Evolutionary conservation across 1,140 invertebrate genomes (phyloP).

Genomic region (Stegodyphus mimosarum): DNA sequence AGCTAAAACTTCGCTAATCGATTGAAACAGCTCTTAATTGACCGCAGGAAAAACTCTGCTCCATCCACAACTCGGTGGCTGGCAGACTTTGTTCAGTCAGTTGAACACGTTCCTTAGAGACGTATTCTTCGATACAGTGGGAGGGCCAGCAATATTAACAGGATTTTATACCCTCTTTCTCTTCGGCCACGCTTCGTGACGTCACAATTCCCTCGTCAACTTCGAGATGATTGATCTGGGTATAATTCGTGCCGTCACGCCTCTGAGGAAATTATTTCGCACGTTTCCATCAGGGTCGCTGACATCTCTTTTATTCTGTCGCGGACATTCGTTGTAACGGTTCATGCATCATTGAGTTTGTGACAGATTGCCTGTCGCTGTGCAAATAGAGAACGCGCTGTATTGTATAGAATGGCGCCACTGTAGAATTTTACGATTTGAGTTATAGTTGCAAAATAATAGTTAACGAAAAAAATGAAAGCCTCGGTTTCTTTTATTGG

Average conservation of each 20-base stretch:
- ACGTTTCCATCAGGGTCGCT: neutral
- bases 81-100: neutral
- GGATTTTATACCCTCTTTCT: neutral
- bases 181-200: neutral
- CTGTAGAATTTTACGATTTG: too few species aligned
- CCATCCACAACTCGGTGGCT: neutral
- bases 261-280: slow-evolving; percentile 11
- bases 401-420: too few species aligned
- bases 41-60: neutral
- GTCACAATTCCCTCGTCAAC: neutral
- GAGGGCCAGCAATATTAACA: neutral
- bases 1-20: too few species aligned
- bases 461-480: too few species aligned
- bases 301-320: neutral
- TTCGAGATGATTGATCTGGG: too few species aligned
- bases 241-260: neutral
- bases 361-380: too few species aligned
- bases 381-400: too few species aligned
- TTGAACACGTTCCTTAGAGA: slow-evolving; percentile 22
- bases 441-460: too few species aligned
- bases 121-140: neutral
- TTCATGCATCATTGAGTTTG: too few species aligned
- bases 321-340: too few species aligned
- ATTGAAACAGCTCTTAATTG: slow-evolving; percentile 1
- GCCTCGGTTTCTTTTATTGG: too few species aligned